These are phyloP conservation scores for Temnothorax curvispinosus DNA, from an alignment of 1,140 invertebrate genomes.

Conservation along the genomic window DNA sequence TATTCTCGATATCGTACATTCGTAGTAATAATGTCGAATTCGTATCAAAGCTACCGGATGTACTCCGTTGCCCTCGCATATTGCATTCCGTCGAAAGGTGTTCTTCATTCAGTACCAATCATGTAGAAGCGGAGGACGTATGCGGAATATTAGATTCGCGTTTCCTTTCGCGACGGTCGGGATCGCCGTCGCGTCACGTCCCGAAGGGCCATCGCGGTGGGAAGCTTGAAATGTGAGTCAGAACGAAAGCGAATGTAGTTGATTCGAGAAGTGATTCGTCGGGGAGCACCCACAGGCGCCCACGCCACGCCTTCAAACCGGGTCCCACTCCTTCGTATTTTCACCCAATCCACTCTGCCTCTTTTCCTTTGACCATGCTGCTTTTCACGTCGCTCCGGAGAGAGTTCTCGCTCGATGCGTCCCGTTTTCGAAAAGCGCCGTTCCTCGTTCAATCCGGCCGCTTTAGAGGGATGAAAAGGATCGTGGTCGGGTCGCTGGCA, in stretches of 20 bases:
- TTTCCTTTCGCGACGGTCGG: not conserved
- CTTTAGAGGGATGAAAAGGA: slow-evolving; percentile 47
- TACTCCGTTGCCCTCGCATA: slow-evolving; percentile 14
- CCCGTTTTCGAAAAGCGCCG: slow-evolving; percentile 48
- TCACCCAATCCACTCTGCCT: slow-evolving; percentile 48
- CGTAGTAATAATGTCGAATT: not conserved
- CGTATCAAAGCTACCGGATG: not conserved
- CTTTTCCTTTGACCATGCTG: slow-evolving; percentile 53
- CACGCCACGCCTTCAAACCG: slow-evolving; percentile 28
- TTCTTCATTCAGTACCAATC: slow-evolving; percentile 46
- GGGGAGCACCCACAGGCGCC: slow-evolving; percentile 8
- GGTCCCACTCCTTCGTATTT: slow-evolving; percentile 31
- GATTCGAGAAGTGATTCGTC: slow-evolving; percentile 36
- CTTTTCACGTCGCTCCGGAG: slow-evolving; percentile 38
- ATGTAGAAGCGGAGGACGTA: slow-evolving; percentile 6
- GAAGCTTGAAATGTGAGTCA: slow-evolving; percentile 21
- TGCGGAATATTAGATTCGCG: slow-evolving; percentile 38
- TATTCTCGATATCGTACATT: not conserved
- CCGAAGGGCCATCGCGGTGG: slow-evolving; percentile 13
- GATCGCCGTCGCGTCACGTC: not conserved
- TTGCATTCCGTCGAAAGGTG: slow-evolving; percentile 32
- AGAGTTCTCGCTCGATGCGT: slow-evolving; percentile 44
- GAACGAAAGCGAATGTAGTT: slow-evolving; percentile 21
- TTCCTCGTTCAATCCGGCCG: slow-evolving; percentile 41
- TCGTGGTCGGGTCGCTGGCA: not conserved